These are phyloP conservation scores for Mechanitis mazaeus DNA, from an alignment of 2,888 invertebrate species.

Conservation along the genomic window DNA sequence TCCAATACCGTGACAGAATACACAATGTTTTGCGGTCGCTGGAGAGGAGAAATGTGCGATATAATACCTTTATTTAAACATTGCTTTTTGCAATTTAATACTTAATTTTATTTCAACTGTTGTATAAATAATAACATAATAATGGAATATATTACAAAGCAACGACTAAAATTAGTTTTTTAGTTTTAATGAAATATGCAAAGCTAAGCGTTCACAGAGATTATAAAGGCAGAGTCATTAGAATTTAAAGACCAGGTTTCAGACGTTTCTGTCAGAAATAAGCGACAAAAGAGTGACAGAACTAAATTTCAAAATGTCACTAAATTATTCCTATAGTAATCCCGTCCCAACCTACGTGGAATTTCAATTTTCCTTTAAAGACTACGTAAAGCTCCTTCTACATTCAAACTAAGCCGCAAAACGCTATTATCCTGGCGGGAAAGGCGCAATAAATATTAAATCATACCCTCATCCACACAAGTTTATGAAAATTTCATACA, in stretches of 20 bases:
- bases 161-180: not conserved
- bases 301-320: slow-evolving; percentile 11
- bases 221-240: not conserved
- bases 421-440: slow-evolving; percentile 28
- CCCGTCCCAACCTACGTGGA: slow-evolving; percentile 15
- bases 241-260: not conserved
- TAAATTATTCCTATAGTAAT: slow-evolving; percentile 24
- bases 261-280: not conserved
- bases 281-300: slow-evolving; percentile 9
- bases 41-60: not conserved
- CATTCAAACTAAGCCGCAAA: slow-evolving; percentile 25
- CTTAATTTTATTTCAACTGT: not conserved
- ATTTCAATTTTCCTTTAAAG: slow-evolving; percentile 28
- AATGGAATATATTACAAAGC: not conserved
- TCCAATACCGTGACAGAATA: not conserved
- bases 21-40: slow-evolving; percentile 1
- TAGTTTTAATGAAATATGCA: not conserved
- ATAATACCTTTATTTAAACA: not conserved
- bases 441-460: slow-evolving; percentile 31
- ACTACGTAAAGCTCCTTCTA: slow-evolving; percentile 20
- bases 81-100: not conserved
- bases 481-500: slow-evolving; percentile 23
- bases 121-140: not conserved
- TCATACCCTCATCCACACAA: slow-evolving; percentile 23
- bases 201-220: not conserved